Evolutionary conservation across 2,797 vertebrate genomes (phyloP).

Genomic region (Sebastes iracundus): DNA sequence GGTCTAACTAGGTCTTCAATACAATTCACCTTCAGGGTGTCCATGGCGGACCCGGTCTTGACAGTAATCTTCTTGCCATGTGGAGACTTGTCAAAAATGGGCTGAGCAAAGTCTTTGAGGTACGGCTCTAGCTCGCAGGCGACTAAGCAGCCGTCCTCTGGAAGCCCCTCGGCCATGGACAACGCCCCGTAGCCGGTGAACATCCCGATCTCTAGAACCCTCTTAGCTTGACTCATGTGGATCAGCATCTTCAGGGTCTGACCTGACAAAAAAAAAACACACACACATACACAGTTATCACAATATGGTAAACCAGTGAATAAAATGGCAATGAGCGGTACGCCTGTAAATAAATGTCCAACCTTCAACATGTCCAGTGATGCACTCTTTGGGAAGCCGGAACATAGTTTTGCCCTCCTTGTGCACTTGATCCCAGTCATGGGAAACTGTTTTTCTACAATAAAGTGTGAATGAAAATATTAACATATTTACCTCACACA

Average conservation of each 20-base stretch:
- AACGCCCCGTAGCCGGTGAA: conserved; percentile 80
- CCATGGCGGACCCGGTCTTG: conserved; percentile 75
- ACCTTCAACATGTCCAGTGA: conserved; percentile 83
- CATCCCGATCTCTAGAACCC: conserved; percentile 80
- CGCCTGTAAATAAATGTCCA: background rate
- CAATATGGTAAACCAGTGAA: background rate
- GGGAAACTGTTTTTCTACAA: conserved; percentile 75
- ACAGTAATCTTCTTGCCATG: conserved; percentile 81
- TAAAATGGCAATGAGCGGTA: background rate
- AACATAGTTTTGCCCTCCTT: conserved; percentile 75
- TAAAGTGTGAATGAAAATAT: background rate
- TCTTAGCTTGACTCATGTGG: conserved; percentile 74
- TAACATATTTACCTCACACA: background rate
- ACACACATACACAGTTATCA: background rate
- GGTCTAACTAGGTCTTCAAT: background rate
- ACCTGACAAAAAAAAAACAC: conserved; percentile 44
- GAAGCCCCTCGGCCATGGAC: conserved; percentile 81
- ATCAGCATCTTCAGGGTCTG: conserved; percentile 81
- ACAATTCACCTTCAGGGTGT: conserved; percentile 72
- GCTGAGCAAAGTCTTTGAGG: conserved; percentile 80
- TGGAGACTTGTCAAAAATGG: conserved; percentile 77
- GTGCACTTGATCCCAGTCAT: conserved; percentile 78
- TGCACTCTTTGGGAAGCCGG: conserved; percentile 79
- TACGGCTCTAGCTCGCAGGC: conserved; percentile 72
- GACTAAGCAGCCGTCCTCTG: conserved; percentile 76